Conservation (phyloP, 2,888 invertebrate genomes). For the Ectemnius continuus region DNA sequence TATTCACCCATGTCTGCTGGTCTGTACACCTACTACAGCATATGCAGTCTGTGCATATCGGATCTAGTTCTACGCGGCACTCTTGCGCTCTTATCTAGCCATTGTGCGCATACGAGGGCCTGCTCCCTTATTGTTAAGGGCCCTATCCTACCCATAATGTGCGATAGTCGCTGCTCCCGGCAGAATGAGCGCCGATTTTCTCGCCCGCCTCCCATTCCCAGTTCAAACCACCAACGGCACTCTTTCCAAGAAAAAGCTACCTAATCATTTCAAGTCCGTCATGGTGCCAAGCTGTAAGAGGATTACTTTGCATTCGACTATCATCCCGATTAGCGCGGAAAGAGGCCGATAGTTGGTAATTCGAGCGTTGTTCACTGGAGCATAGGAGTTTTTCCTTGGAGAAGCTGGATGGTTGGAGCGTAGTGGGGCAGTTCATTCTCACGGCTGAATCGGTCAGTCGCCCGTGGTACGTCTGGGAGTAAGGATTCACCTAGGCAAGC, state of each 20-base stretch:
- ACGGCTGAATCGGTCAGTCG: conserved; percentile 6
- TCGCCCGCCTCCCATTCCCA: no score
- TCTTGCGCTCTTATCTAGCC: conserved; percentile 55
- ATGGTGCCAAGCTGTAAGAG: no score
- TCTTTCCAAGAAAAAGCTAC: no score
- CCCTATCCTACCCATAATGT: conserved; percentile 41
- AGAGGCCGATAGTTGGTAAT: no score
- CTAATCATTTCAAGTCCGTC: no score
- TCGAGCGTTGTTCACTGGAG: neutral
- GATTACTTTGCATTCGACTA: no score
- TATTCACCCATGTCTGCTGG: conserved; percentile 29
- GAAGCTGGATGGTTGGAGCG: neutral
- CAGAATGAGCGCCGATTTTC: no score
- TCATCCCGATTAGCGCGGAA: no score
- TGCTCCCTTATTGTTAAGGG: conserved; percentile 47
- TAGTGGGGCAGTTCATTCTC: conserved; percentile 16
- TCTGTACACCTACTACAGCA: conserved; percentile 13
- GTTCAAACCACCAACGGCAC: no score
- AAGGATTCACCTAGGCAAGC: conserved; percentile 40
- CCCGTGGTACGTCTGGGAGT: conserved; percentile 8
- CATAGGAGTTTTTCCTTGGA: neutral
- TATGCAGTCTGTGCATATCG: conserved; percentile 13
- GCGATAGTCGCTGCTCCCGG: conserved; percentile 5
- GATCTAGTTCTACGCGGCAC: conserved; percentile 34
- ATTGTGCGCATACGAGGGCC: conserved; percentile 44